A percentile compares a stretch with the other conserved stretches of the same genome.
Evolutionary conservation across 2,113 vertebrate species (phyloP).

Genomic region (Chauna torquata): DNA sequence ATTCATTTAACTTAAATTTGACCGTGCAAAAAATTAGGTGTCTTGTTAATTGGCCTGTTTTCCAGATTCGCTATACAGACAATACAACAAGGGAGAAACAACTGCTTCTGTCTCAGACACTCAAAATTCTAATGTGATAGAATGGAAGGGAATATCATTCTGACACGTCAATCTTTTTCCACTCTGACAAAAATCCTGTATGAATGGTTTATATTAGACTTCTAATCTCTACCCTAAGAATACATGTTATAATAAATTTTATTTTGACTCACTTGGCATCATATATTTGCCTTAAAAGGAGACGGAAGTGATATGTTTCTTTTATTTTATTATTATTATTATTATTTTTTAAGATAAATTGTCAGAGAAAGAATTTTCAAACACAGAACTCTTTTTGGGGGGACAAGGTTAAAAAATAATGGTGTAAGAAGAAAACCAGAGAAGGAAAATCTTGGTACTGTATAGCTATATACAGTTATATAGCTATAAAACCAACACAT

Average conservation of each 20-base stretch:
- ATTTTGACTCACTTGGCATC: neutral
- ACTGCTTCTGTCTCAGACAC: neutral
- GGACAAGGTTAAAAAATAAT: neutral
- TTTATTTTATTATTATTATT: neutral
- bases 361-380: neutral
- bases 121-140: neutral
- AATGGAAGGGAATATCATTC: neutral
- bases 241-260: neutral
- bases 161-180: neutral
- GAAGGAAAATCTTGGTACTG: neutral
- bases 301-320: no score
- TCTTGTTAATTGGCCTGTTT: neutral
- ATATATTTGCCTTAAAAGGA: neutral
- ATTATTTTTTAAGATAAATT: neutral
- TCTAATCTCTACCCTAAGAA: neutral
- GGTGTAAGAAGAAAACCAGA: neutral
- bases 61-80: neutral
- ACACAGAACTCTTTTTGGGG: neutral
- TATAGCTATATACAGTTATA: no score
- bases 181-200: neutral
- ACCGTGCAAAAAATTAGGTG: neutral
- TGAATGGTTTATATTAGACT: neutral
- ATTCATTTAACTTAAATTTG: neutral
- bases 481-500: neutral
- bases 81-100: neutral